A percentile compares a stretch with the other conserved stretches of the same genome.
Evolutionary conservation across 2,113 vertebrate genomes (phyloP).

Genomic region (Hemiscyllium ocellatum): DNA sequence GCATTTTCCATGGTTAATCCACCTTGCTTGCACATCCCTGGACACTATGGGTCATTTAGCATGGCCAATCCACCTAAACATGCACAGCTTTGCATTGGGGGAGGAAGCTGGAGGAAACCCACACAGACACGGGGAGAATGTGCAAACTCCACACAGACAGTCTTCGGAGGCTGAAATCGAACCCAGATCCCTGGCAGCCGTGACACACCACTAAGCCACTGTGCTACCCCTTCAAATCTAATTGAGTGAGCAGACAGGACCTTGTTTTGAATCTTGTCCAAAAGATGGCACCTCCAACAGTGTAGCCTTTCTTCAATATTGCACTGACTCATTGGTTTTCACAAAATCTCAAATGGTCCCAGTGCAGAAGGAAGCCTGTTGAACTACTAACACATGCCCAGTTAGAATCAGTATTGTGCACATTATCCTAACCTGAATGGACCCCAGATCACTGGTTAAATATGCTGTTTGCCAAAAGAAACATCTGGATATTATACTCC

Average conservation of each 20-base stretch:
- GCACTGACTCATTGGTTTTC: not conserved
- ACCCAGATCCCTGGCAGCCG: too few relatives aligned
- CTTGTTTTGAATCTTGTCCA: not conserved
- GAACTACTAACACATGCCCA: not conserved
- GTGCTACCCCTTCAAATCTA: not conserved
- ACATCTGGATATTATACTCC: not conserved
- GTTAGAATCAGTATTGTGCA: not conserved
- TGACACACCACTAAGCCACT: too few relatives aligned
- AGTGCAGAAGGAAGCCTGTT: not conserved
- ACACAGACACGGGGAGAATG: too few relatives aligned
- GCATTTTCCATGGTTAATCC: too few relatives aligned
- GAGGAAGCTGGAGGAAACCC: too few relatives aligned
- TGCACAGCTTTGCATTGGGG: too few relatives aligned
- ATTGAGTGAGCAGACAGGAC: not conserved
- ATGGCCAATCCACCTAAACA: too few relatives aligned
- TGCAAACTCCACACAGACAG: too few relatives aligned
- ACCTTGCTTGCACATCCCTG: too few relatives aligned
- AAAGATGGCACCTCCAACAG: not conserved
- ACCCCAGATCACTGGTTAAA: not conserved
- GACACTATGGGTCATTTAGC: too few relatives aligned
- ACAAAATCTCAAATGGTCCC: too few relatives aligned
- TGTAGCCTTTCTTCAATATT: not conserved
- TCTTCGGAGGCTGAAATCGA: too few relatives aligned
- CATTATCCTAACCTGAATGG: not conserved
- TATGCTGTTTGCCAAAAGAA: not conserved